Evolutionary conservation across 2,797 vertebrate species (phyloP).

Genomic region (Agapornis canus): DNA sequence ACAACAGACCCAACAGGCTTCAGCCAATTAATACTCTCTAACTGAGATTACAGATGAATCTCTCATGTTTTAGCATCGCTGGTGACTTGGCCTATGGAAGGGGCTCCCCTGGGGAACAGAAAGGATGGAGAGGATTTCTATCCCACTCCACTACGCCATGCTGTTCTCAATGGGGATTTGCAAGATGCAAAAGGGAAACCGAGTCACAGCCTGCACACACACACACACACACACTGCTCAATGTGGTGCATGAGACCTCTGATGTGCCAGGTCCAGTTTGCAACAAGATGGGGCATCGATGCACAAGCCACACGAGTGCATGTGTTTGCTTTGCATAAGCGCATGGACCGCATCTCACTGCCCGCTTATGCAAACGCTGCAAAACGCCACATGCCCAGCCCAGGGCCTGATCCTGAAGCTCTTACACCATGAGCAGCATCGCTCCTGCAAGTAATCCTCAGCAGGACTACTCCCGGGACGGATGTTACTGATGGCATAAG

Average conservation of each 20-base stretch:
- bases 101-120: not conserved
- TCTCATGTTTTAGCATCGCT: not conserved
- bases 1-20: fast-evolving
- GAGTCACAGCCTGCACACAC: not conserved
- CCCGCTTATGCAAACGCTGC: slow-evolving; percentile 36
- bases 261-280: not conserved
- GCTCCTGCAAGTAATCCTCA: not conserved
- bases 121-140: not conserved
- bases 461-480: not conserved
- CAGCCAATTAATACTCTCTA: not conserved
- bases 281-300: not conserved
- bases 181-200: slow-evolving; percentile 32
- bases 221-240: not conserved
- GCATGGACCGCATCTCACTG: not conserved
- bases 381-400: not conserved
- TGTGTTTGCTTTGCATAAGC: slow-evolving; percentile 1
- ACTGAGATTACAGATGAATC: not conserved
- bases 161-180: not conserved
- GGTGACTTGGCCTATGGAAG: not conserved
- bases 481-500: not conserved
- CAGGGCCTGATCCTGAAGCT: slow-evolving; percentile 24
- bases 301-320: not conserved
- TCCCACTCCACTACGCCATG: not conserved
- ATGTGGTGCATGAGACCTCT: not conserved
- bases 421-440: not conserved